These are phyloP conservation scores for Hyles vespertilio DNA, from an alignment of 1,140 invertebrate species.

Conservation along the genomic window DNA sequence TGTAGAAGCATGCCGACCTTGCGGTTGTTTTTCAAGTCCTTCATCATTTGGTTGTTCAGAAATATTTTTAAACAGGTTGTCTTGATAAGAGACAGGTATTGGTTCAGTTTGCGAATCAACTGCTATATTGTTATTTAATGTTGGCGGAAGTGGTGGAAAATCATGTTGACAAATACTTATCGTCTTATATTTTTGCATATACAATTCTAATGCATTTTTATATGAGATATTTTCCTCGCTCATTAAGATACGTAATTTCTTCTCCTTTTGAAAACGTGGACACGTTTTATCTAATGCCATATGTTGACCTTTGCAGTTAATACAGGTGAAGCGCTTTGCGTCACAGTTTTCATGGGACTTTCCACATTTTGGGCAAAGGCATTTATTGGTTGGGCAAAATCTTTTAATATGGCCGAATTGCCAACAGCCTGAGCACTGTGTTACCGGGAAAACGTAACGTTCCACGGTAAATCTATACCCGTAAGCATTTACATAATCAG, in stretches of 20 bases:
- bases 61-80: no score
- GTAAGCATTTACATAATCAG: slow-evolving; percentile 6
- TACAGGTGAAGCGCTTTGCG: not conserved
- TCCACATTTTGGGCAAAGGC: slow-evolving; percentile 8
- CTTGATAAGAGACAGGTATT: no score
- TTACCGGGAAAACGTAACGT: slow-evolving; percentile 2
- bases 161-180: not conserved
- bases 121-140: no score
- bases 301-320: slow-evolving; percentile 12
- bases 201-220: slow-evolving; percentile 5
- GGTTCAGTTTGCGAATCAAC: no score
- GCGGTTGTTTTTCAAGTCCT: no score
- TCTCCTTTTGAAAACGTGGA: slow-evolving; percentile 2
- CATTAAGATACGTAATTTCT: slow-evolving; percentile 5
- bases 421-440: slow-evolving; percentile 2
- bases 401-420: slow-evolving; percentile 11
- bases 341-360: slow-evolving; percentile 7
- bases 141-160: no score
- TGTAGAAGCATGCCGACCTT: no score
- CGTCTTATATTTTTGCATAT: not conserved
- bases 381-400: slow-evolving; percentile 8
- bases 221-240: slow-evolving; percentile 6
- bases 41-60: no score
- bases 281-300: slow-evolving; percentile 8
- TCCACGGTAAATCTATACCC: slow-evolving; percentile 4